Evolutionary conservation across 2,113 vertebrate species (phyloP), one percentile per base, ranked within the genome.

Genomic region (Nibea coibor): DNA sequence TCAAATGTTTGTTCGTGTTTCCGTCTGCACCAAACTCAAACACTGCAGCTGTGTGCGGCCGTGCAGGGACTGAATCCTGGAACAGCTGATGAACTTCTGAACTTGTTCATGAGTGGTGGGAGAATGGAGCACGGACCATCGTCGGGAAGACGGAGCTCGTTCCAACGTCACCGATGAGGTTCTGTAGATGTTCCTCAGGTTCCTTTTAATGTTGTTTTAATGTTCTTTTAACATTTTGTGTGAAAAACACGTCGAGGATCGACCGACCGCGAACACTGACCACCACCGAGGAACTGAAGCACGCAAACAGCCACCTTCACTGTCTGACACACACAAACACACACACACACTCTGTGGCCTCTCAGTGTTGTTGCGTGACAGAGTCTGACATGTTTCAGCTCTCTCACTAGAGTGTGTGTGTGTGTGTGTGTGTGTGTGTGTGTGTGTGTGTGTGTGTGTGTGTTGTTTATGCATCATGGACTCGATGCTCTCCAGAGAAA

Each of bases 331-430:
- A 63, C 72, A 12, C 72, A 56, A 65, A 47, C 56, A 48, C 19
- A 70, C 59, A 48, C 75, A 61, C 56, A 50, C 15, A n/a, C 45
- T 48, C 39, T n/a, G 14, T 59, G 42, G 59, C 16, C 51, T 67
- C 45, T 63, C n/a, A 54, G 71, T 54, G 67, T 70, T 59, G 87
- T 89, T 87, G 88, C 88, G 81, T 90, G 87, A 87, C 81, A 89
- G 76, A 67, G 42, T 14, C 53, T 80, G 76, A 78, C 81, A 79
- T 79, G 79, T 89, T 80, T 78, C 78, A 77, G 57, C 57, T 79
- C 77, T 80, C 85, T 80, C 22, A 5, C 78, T 78, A 75, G 63
- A 86, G 69, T 72, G 70, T 62, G 51, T 31, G 17, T 69, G 28
- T 54, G 63, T 51, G 31, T 58, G 80, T 77, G 39, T 66, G 59